Evolutionary conservation across 23 tunicate genomes (phyloP), one percentile per base, ranked within the genome.

Genomic region (Oikopleura dioica): DNA sequence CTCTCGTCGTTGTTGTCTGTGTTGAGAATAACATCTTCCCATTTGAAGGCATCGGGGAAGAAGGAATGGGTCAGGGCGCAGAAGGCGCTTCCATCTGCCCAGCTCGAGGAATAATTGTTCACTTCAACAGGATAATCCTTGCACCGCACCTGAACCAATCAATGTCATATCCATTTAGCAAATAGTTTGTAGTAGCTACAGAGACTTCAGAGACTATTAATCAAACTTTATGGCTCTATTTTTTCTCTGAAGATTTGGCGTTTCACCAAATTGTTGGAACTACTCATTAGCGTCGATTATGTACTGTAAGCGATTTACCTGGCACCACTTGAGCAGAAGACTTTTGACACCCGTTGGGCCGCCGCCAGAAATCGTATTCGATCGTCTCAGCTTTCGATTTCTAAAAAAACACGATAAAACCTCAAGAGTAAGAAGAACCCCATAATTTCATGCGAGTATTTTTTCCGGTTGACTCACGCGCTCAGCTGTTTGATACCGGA

Each of bases 11-110:
- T 28, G 33, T 63, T 63, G 72, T 63, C 72, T 24, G 72, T 86
- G 36, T 83, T 83, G 38, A 94, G 83, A 78, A 81, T 83, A 23
- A 94, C 77, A 1, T 63, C 59, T 24, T 77, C 51, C 77, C 77
- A 94, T 51, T 86, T 85, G 76, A 86, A 94, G 29, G 88, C 81
- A 32, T 94, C 85, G 23, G 99, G 99, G 38, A 94, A 94, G 83
- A 84, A 94, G 50, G 82, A 81, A 75, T 94, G 99, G 79, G 86
- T 95, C 50, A 94, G 79, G 0, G 99, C 99, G 58, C 99, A 94
- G 80, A 94, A 94, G 34, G 99, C 99, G 87, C 87, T 79, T 23
- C 99, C 99, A 69, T 82, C 84, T 34, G 99, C 99, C 99, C 99
- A 94, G 72, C 86, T 81, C n/a, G 86, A 79, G 4, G 95, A 85